Conservation (phyloP, 1,140 invertebrate species). For the Rhopalosiphum maidis region DNA sequence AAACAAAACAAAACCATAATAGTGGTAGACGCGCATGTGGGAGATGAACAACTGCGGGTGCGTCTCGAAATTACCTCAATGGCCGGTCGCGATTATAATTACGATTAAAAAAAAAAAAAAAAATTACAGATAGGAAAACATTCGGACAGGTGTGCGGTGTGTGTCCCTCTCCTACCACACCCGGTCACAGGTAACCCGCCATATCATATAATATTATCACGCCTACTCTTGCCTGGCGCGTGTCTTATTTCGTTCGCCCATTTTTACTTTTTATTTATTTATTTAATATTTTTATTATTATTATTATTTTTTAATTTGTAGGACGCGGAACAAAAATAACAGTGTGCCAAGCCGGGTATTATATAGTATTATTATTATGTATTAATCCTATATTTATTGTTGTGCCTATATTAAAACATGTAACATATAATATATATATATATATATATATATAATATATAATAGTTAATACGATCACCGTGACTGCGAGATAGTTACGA, state of each 20-base stretch:
- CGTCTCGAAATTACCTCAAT: slow-evolving; percentile 25
- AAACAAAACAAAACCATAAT: background rate
- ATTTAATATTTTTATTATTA: background rate
- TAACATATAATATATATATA: too few species aligned
- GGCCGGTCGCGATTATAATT: slow-evolving; percentile 46
- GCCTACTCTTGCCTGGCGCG: slow-evolving; percentile 34
- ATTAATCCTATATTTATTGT: too few species aligned
- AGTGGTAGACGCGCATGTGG: background rate
- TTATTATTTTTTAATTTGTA: background rate
- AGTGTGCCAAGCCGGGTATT: too few species aligned
- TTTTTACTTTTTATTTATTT: slow-evolving; percentile 25
- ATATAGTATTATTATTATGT: too few species aligned
- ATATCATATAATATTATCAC: slow-evolving; percentile 36
- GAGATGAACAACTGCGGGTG: slow-evolving; percentile 3
- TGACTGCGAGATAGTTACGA: too few species aligned
- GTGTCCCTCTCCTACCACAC: background rate
- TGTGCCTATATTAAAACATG: too few species aligned
- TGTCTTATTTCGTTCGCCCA: slow-evolving; percentile 45
- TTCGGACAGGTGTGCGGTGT: slow-evolving; percentile 43
- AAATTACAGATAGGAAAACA: slow-evolving; percentile 35
- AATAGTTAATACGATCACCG: too few species aligned
- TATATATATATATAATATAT: too few species aligned
- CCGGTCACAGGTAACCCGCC: slow-evolving; percentile 39
- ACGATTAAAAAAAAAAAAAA: slow-evolving; percentile 16
- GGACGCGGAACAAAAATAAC: background rate